phyloP scores from a whole-genome alignment of 92 coral and sea anemone species.

The Palythoa heliodiscus region DNA sequence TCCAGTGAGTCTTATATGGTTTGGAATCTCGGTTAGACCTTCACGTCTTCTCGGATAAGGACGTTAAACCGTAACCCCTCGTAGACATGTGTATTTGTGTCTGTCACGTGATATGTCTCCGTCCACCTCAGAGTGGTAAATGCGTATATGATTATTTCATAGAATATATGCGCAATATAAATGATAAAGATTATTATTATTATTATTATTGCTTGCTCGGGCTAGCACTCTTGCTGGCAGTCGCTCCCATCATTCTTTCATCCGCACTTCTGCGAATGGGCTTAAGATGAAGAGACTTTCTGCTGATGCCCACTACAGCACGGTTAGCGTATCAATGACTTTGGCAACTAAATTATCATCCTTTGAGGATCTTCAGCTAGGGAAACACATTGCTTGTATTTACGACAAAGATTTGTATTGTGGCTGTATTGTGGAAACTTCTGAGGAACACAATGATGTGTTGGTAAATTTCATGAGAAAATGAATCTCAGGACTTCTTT shows the following conservation, averaged over 20 bases:
- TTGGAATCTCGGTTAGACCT: no score
- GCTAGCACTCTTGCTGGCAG: constrained; percentile 9
- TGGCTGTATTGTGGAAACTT: constrained; percentile 3
- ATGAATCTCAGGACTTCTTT: background rate
- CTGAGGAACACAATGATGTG: constrained; percentile 4
- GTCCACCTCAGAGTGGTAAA: no score
- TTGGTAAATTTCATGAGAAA: constrained; percentile 5
- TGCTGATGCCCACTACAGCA: constrained; percentile 10
- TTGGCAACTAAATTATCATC: background rate
- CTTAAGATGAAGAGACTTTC: constrained; percentile 25
- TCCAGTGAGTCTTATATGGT: background rate
- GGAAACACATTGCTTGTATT: constrained; percentile 9
- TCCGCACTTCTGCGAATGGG: no score
- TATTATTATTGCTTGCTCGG: no score
- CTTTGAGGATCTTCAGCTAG: constrained; percentile 14
- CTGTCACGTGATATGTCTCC: no score
- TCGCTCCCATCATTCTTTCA: background rate
- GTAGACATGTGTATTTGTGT: no score
- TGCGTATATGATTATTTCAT: no score
- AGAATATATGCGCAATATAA: no score
- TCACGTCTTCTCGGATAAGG: no score
- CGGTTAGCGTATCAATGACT: constrained; percentile 8
- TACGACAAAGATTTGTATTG: background rate
- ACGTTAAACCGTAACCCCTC: no score
- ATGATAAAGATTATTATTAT: no score